Evolutionary conservation across 2,113 vertebrate species (phyloP).

Genomic region (Macaca mulatta): DNA sequence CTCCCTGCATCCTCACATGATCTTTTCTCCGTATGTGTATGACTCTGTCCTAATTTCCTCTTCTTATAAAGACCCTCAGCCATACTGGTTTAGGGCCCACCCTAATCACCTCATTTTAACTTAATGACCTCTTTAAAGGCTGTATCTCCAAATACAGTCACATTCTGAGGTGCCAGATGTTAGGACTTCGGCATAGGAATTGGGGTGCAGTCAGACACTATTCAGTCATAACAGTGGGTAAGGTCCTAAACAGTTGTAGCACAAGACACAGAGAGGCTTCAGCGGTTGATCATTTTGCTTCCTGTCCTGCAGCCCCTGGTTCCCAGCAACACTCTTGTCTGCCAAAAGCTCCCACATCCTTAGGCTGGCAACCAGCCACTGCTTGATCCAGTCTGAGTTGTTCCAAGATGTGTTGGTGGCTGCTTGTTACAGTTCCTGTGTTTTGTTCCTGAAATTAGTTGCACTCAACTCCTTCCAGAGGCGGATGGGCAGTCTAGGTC

Average conservation of each 20-base stretch:
- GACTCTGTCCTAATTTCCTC: not conserved
- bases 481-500: too few relatives aligned
- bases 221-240: not conserved
- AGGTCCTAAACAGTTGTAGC: not conserved
- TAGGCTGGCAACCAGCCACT: not conserved
- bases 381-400: not conserved
- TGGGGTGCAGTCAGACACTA: not conserved
- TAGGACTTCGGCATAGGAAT: not conserved
- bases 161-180: not conserved
- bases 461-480: not conserved
- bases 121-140: not conserved
- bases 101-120: not conserved
- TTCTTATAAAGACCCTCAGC: not conserved
- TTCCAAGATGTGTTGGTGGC: not conserved
- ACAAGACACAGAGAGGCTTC: not conserved
- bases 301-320: not conserved
- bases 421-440: too few relatives aligned
- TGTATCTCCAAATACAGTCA: not conserved
- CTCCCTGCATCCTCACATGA: not conserved
- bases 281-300: not conserved
- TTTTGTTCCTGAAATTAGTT: not conserved
- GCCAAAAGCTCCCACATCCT: not conserved
- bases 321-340: not conserved
- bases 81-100: not conserved
- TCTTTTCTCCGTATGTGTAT: not conserved